Evolutionary conservation across 2,888 invertebrate genomes (phyloP).

Genomic region (Folsomia candida): DNA sequence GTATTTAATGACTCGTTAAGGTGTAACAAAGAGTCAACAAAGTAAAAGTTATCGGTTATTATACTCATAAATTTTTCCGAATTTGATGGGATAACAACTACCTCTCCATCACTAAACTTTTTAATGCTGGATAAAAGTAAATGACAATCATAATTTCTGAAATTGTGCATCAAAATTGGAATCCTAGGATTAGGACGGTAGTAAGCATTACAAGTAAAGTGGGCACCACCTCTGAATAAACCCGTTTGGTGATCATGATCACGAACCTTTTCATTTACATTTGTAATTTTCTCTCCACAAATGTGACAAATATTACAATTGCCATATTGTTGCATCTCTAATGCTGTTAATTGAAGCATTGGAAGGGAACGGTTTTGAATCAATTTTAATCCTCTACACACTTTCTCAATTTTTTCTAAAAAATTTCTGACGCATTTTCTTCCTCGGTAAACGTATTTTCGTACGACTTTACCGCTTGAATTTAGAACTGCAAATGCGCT

Average conservation of each 20-base stretch:
- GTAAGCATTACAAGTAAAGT: conserved; percentile 14
- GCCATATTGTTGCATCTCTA: background rate
- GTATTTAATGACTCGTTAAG: conserved; percentile 11
- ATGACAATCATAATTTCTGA: conserved; percentile 4
- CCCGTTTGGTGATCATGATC: conserved; percentile 19
- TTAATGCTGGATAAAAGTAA: conserved; percentile 16
- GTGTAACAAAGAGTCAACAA: conserved; percentile 27
- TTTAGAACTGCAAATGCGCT: background rate
- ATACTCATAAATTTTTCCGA: conserved; percentile 26
- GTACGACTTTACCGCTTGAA: background rate
- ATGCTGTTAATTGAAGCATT: background rate
- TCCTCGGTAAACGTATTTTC: conserved; percentile 1
- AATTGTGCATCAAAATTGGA: no score
- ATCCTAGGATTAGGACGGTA: conserved; percentile 8
- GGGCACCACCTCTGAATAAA: background rate
- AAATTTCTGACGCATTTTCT: background rate
- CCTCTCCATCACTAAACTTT: conserved; percentile 4
- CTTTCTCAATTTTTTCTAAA: background rate
- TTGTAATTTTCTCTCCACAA: background rate
- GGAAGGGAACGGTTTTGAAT: no score
- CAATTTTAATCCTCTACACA: background rate
- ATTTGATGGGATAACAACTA: conserved; percentile 21
- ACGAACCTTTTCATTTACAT: background rate
- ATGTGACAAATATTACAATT: background rate
- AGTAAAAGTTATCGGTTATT: conserved; percentile 13